phyloP scores from a whole-genome alignment of 2,797 vertebrate species.

The Numenius phaeopus region DNA sequence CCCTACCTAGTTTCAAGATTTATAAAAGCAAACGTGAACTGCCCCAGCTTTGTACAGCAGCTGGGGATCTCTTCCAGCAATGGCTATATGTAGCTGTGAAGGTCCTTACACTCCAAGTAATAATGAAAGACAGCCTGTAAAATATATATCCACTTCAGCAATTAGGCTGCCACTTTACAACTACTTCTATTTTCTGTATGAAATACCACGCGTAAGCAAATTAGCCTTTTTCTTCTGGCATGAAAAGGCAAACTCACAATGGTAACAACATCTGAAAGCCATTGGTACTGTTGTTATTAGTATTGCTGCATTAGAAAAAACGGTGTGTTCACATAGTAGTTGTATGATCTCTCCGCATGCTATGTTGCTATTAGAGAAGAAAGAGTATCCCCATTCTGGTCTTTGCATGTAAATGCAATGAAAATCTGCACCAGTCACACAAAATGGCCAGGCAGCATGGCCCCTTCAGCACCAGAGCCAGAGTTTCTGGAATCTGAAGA shows the following conservation, averaged over 20 bases:
- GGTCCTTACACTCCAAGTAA: conserved; percentile 43
- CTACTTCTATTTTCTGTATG: conserved; percentile 61
- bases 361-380: conserved; percentile 57
- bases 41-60: neutral
- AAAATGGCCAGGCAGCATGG: neutral
- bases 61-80: conserved; percentile 3
- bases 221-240: conserved; percentile 51
- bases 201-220: conserved; percentile 60
- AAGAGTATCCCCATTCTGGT: conserved; percentile 65
- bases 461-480: neutral
- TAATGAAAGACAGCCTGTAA: conserved; percentile 29
- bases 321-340: conserved; percentile 65
- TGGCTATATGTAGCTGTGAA: conserved; percentile 46
- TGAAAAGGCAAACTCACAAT: conserved; percentile 65
- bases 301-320: conserved; percentile 75
- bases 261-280: conserved; percentile 70
- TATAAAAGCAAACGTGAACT: conserved; percentile 17
- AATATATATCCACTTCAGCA: conserved; percentile 33
- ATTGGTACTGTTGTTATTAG: conserved; percentile 60
- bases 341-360: conserved; percentile 74
- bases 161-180: conserved; percentile 47
- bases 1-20: conserved; percentile 25
- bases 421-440: conserved; percentile 38
- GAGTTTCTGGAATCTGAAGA: conserved; percentile 17
- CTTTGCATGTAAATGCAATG: conserved; percentile 59